Percentiles rank a stretch among this genome's conserved stretches.
These are phyloP conservation scores for chimpanzee (Pan troglodytes) DNA, from an alignment of 2,113 vertebrate species.

Conservation along the genomic window NHGRI_mPanTro3-v2.1_pri NC_072408.2:100873001-100873500, in stretches of 20 bases:
- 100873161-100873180: not conserved
- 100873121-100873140: not conserved
- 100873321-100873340: not conserved
- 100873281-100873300: not conserved
- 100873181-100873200: not conserved
- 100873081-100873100: not conserved
- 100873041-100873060: not conserved
- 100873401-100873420: not conserved
- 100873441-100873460: not conserved
- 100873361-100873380: slow-evolving; percentile 15
- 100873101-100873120: not conserved
- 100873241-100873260: not conserved
- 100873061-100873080: not conserved
- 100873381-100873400: slow-evolving; percentile 6
- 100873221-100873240: not conserved
- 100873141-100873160: not conserved
- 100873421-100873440: not conserved
- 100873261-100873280: slow-evolving; percentile 1
- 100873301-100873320: not conserved
- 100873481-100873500: not conserved
- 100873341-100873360: not conserved
- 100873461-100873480: not conserved
- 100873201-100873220: slow-evolving; percentile 24
- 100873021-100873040: not conserved
- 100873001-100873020: not conserved